Evolutionary conservation across 2,888 invertebrate genomes (phyloP).

Genomic region (Cactoblastis cactorum): DNA sequence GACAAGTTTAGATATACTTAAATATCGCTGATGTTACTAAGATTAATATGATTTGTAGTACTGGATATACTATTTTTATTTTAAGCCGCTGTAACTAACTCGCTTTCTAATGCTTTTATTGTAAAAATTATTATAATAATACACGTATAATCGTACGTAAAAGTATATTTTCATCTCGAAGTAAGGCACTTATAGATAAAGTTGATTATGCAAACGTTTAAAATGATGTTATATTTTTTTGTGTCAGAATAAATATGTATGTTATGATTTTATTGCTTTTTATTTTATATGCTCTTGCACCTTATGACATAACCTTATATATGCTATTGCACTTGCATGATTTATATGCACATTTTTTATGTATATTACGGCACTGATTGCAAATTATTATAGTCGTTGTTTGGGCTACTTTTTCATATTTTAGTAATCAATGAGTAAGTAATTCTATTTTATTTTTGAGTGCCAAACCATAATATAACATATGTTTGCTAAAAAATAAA

Average conservation of each 20-base stretch:
- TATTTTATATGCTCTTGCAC: conserved; percentile 32
- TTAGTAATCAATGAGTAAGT: neutral
- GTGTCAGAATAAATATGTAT: conserved; percentile 43
- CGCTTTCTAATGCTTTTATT: conserved; percentile 59
- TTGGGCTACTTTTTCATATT: neutral
- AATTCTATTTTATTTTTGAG: conserved; percentile 2
- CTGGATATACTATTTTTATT: conserved; percentile 30
- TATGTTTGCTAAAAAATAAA: neutral
- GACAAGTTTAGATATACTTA: neutral
- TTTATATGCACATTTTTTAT: conserved; percentile 17
- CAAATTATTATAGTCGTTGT: neutral
- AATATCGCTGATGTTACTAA: neutral
- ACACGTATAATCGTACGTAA: conserved; percentile 15
- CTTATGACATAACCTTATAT: too few species aligned
- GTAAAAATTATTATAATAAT: conserved; percentile 11
- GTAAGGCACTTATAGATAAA: conserved; percentile 16
- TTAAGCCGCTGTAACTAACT: conserved; percentile 37
- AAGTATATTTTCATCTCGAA: neutral
- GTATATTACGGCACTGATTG: neutral
- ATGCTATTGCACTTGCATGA: conserved; percentile 27
- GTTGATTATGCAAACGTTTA: conserved; percentile 24
- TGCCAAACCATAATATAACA: conserved; percentile 16
- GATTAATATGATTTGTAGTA: conserved; percentile 28
- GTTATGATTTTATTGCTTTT: conserved; percentile 37
- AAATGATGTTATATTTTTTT: conserved; percentile 28